A percentile compares a stretch with the other conserved stretches of the same genome.
phyloP scores from a whole-genome alignment of 2,113 vertebrate species.

The Nannobrachium achirus region DNA sequence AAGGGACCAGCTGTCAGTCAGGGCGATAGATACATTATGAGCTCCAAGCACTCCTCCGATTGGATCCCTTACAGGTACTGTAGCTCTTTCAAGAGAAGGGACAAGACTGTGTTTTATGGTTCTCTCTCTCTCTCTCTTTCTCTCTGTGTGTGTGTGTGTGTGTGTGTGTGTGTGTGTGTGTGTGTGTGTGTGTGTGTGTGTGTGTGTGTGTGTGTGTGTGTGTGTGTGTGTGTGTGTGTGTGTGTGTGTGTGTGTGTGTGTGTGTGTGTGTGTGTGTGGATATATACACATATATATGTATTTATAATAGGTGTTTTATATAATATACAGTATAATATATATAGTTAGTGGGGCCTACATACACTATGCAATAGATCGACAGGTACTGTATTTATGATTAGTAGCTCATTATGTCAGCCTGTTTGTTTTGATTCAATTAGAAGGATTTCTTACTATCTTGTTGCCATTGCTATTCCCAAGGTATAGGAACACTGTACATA shows the following conservation, averaged over 20 bases:
- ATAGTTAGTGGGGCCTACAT: too few relatives aligned
- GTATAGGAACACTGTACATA: too few relatives aligned
- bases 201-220: slow-evolving; percentile 40
- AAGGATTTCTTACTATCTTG: too few relatives aligned
- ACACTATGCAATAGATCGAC: too few relatives aligned
- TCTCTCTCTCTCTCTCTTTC: too few relatives aligned
- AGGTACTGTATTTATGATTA: too few relatives aligned
- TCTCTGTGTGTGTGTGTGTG: slow-evolving; percentile 22
- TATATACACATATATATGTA: neutral
- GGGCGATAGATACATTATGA: slow-evolving; percentile 84
- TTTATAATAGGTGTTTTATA: too few relatives aligned
- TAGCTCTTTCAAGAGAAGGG: slow-evolving; percentile 28
- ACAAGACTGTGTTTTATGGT: slow-evolving; percentile 30
- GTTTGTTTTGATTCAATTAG: too few relatives aligned
- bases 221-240: neutral
- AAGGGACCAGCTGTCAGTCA: slow-evolving; percentile 48
- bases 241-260: neutral
- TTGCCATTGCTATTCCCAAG: too few relatives aligned
- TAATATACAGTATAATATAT: too few relatives aligned
- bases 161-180: slow-evolving; percentile 19
- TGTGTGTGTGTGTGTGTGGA: slow-evolving; percentile 1
- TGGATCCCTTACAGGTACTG: slow-evolving; percentile 98
- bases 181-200: slow-evolving; percentile 21
- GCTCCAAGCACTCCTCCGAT: slow-evolving; percentile 94
- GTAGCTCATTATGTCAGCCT: too few relatives aligned